These are phyloP conservation scores for Caenorhabditis wallacei DNA, from an alignment of 2,888 invertebrate species.

Conservation along the genomic window DNA sequence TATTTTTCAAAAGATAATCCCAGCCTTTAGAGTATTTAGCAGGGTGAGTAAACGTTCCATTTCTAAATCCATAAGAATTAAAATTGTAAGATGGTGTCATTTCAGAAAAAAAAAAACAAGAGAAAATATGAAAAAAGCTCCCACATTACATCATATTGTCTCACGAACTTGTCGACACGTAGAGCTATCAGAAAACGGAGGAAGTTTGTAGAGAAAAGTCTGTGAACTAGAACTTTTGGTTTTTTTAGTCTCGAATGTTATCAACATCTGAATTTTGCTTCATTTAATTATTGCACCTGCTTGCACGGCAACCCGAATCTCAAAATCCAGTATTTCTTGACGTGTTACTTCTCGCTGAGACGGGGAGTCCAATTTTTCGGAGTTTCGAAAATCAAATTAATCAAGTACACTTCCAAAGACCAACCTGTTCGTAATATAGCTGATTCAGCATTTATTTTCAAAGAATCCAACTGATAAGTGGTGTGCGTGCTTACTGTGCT, in stretches of 20 bases:
- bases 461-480: neutral
- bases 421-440: neutral
- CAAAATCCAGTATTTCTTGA: constrained; percentile 14
- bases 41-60: neutral
- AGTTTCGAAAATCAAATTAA: neutral
- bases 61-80: neutral
- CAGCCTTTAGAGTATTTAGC: neutral
- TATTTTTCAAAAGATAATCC: constrained; percentile 21
- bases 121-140: neutral
- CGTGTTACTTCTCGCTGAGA: constrained; percentile 14
- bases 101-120: neutral
- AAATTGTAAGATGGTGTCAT: constrained; percentile 10
- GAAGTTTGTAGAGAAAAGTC: neutral
- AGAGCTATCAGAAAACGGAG: neutral
- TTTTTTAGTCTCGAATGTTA: constrained; percentile 13
- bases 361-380: neutral
- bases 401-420: neutral
- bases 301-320: constrained; percentile 1
- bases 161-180: constrained; percentile 22
- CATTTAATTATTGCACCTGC: constrained; percentile 42
- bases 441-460: neutral
- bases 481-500: constrained; percentile 5
- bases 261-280: constrained; percentile 23
- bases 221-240: constrained; percentile 22
- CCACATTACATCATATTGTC: constrained; percentile 6